Percentiles rank a stretch among this genome's conserved stretches.
phyloP scores from a whole-genome alignment of 2,797 vertebrate genomes.

The Rhincodon typus region DNA sequence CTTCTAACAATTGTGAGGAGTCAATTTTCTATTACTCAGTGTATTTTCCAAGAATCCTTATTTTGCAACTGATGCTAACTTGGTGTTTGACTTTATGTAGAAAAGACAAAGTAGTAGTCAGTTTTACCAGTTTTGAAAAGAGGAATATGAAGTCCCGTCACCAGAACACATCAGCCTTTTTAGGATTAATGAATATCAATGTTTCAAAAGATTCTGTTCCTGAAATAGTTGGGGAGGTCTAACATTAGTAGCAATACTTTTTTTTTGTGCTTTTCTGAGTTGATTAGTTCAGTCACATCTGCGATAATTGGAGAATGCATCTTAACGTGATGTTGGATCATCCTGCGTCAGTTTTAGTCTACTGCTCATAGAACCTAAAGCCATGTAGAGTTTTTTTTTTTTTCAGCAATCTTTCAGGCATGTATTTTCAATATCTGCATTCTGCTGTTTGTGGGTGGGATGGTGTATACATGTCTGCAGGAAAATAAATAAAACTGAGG shows the following conservation, averaged over 20 bases:
- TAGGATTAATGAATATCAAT: not conserved
- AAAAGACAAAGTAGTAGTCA: not conserved
- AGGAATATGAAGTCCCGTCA: not conserved
- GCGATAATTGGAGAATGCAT: not conserved
- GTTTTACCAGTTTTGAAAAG: not conserved
- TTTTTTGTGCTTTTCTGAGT: not conserved
- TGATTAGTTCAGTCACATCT: not conserved
- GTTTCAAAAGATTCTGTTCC: not conserved
- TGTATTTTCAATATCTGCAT: not conserved
- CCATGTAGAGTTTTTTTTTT: too few relatives aligned
- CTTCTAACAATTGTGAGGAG: not conserved
- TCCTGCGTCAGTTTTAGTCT: not conserved
- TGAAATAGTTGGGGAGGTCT: not conserved
- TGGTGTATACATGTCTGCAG: not conserved
- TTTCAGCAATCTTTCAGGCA: not conserved
- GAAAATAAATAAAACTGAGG: not conserved
- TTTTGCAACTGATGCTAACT: not conserved
- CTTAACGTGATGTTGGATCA: not conserved
- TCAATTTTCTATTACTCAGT: not conserved
- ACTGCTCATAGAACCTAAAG: too few relatives aligned
- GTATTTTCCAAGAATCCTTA: not conserved
- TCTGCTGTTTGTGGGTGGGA: not conserved
- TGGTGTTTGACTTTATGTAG: not conserved
- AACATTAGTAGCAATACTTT: not conserved
- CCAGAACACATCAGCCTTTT: not conserved